Evolutionary conservation across 2,888 invertebrate species (phyloP).

Genomic region (Iphiclides podalirius): DNA sequence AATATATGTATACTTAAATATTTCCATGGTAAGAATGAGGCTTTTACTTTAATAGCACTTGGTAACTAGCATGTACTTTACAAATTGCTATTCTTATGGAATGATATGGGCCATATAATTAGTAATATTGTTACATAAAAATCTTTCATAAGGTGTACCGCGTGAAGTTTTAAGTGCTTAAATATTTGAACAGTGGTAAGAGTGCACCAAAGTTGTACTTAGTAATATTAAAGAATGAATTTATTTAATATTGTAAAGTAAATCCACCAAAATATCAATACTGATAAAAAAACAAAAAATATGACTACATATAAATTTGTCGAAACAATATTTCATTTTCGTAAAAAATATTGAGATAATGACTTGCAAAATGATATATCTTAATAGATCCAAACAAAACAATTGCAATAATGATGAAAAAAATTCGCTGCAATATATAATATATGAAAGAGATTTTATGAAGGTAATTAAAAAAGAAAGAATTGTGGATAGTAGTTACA

Average conservation of each 20-base stretch:
- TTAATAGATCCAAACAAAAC: no score
- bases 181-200: constrained; percentile 1
- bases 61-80: background rate
- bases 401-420: no score
- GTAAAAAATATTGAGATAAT: no score
- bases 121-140: constrained; percentile 3
- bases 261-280: background rate
- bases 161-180: constrained; percentile 7
- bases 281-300: background rate
- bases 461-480: no score
- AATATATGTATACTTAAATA: background rate
- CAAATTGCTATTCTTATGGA: constrained; percentile 4
- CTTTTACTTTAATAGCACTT: constrained; percentile 1
- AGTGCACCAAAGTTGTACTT: background rate
- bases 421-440: no score
- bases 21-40: background rate
- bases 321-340: no score
- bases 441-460: no score
- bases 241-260: background rate
- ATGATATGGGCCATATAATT: constrained; percentile 6
- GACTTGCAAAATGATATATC: no score
- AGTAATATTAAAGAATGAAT: background rate
- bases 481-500: no score
- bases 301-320: no score
- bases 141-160: constrained; percentile 18